Evolutionary conservation across 2,888 invertebrate species (phyloP), one percentile per base, ranked within the genome.

Genomic region (Lasius fuliginosus): DNA sequence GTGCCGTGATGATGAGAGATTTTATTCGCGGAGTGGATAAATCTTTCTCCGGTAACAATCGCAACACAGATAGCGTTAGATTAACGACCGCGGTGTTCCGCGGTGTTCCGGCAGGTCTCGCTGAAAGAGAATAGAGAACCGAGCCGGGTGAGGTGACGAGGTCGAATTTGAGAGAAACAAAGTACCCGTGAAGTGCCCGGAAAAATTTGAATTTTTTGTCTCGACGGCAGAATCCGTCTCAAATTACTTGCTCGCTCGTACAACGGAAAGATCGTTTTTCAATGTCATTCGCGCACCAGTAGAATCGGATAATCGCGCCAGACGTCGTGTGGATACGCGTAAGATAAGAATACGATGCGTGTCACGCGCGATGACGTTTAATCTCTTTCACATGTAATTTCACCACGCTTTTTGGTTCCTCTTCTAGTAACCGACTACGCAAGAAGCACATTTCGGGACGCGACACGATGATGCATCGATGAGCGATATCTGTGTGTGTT

Each of bases 1-100:
- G 79, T 79, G 11, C 49, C 73, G 81, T 68, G 46, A 74, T 73
- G 81, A 89, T 69, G 77, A 69, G 86, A 83, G 64, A 85, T 89
- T 85, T 86, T 89, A 88, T 85, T 73, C 83, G 30, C 18, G 46
- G 27, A 84, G n/a, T 62, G 40, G 15, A 89, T 89, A 81, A 83
- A 87, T 87, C 86, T 87, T 73, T 18, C 42, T 62, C 18, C 68
- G 65, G 46, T 67, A 46, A 83, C 65, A 82, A 86, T 89, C 73
- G 73, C 79, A 73, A 60, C 53, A 60, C 58, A 53, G 82, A 76
- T 86, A 86, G 53, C 73, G 46, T 85, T 83, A 73, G 69, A 81
- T 69, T 85, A 85, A 89, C 82, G 86, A 74, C 23, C 23, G 23
- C 58, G 62, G 68, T 68, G 60, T 65, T 82, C 18, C 40, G n/a